A percentile compares a stretch with the other conserved stretches of the same genome.
Evolutionary conservation across 1,140 invertebrate species (phyloP).

Genomic region (Centruroides vittatus): DNA sequence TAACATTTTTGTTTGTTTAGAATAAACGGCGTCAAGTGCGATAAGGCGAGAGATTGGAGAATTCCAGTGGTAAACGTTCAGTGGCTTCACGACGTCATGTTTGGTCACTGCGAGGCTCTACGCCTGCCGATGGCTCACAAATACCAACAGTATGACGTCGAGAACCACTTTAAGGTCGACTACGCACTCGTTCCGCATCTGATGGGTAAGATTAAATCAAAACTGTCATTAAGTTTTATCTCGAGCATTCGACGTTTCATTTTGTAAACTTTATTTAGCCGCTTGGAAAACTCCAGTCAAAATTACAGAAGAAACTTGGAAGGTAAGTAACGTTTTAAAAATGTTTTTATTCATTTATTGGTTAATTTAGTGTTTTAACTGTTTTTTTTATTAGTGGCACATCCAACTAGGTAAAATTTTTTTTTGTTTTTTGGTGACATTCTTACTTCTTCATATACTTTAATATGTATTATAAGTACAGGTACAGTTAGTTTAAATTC

Average conservation of each 20-base stretch:
- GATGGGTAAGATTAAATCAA: constrained; percentile 52
- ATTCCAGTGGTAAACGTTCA: constrained; percentile 73
- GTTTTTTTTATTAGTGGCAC: no score
- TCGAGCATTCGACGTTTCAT: constrained; percentile 12
- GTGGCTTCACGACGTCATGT: constrained; percentile 84
- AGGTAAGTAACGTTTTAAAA: constrained; percentile 9
- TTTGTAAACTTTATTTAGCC: constrained; percentile 39
- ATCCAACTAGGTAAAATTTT: no score
- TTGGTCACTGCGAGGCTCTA: constrained; percentile 69
- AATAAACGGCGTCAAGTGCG: constrained; percentile 70
- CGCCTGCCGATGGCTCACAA: constrained; percentile 62
- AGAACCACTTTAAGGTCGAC: constrained; percentile 71
- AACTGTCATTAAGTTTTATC: neutral
- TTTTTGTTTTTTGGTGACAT: no score
- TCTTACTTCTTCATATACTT: no score
- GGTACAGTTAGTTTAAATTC: no score
- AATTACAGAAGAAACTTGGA: constrained; percentile 64
- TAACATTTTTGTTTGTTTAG: constrained; percentile 31
- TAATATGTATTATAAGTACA: no score
- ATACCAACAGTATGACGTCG: constrained; percentile 71
- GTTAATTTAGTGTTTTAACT: no score
- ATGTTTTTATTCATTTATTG: neutral
- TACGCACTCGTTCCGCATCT: constrained; percentile 68
- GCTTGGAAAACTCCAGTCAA: constrained; percentile 85
- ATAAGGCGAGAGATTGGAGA: constrained; percentile 75